Evolutionary conservation across 2,797 vertebrate species (phyloP).

Genomic region (Malacoctenus gilli): DNA sequence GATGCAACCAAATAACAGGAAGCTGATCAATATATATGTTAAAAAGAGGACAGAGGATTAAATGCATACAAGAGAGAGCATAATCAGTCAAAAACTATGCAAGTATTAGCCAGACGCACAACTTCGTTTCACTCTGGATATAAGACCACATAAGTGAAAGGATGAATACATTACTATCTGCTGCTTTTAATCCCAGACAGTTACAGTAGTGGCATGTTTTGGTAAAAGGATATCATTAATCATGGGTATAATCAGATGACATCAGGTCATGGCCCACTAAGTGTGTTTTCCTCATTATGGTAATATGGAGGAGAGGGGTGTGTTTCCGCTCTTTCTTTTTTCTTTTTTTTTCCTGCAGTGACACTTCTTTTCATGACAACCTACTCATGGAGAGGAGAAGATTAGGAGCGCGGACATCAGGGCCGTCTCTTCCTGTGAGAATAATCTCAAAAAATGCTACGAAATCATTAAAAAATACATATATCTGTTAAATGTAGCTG

Average conservation of each 20-base stretch:
- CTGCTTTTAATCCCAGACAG: constrained; percentile 79
- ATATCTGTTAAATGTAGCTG: not conserved
- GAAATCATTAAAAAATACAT: constrained; percentile 1
- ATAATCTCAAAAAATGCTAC: constrained; percentile 44
- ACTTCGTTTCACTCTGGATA: constrained; percentile 37
- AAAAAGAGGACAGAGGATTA: constrained; percentile 8
- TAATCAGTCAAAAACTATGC: too few relatives aligned
- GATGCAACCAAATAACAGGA: constrained; percentile 19
- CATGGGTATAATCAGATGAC: constrained; percentile 99
- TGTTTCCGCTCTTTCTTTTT: constrained; percentile 67
- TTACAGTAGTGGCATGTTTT: constrained; percentile 85
- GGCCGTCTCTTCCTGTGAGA: constrained; percentile 49
- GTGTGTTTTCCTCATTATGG: constrained; percentile 99
- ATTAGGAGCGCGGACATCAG: constrained; percentile 53
- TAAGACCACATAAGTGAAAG: constrained; percentile 53
- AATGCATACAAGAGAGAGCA: too few relatives aligned
- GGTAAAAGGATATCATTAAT: constrained; percentile 98
- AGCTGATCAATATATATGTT: constrained; percentile 18
- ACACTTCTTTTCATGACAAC: constrained; percentile 83
- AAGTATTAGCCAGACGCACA: constrained; percentile 16
- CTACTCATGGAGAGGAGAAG: constrained; percentile 68
- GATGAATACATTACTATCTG: constrained; percentile 77
- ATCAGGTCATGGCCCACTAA: constrained; percentile 95
- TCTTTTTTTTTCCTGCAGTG: constrained; percentile 70
- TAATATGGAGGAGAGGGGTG: constrained; percentile 88